Base-by-base conservation (phyloP, 2,888 invertebrate genomes). In the Vesta saturnalis region DNA sequence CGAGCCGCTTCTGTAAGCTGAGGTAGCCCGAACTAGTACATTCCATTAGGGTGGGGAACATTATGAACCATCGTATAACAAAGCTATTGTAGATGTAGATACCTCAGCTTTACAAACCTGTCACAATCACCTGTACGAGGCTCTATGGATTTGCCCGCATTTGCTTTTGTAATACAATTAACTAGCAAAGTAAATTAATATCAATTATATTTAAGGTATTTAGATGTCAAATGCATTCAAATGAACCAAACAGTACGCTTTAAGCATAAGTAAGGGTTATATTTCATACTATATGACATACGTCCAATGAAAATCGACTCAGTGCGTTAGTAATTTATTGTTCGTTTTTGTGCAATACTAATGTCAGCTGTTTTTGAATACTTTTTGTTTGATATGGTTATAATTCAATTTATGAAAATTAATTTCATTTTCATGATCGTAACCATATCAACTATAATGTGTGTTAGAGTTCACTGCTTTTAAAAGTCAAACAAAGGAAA, bases 91-190 rank as follows among this genome's bases (percentile, higher is more conserved):
- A 75, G 76, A 75, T 77, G 72, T 75, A 76, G 78, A 78, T 78
- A 79, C 79, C 79, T 80, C 77, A 77, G 77, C 75, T 74, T 76
- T 74, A 75, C 74, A 77, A 72, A 77, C 72, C 77, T 77, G 78
- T 78, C 78, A 78, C 64, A 76, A 70, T 66, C 77, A 78, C 74
- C 76, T 75, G 75, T 72, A 73, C 58, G 59, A 47, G 21, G 39
- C 71, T 73, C 73, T 71, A 77, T 74, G 72, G 76, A 77, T 75
- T 73, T 70, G 67, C 77, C 78, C 77, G 79, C 77, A 77, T 78
- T 76, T 77, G 76, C 74, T 74, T 10, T 77, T 67, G 72, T 75
- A 73, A 76, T 74, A 69, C 73, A 76, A 76, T 75, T 76, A 74
- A 72, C 74, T 74, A 72, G 73, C 75, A 77, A 76, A 75, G 75